Conservation (phyloP, 1,140 invertebrate species). For the Linepithema humile region DNA sequence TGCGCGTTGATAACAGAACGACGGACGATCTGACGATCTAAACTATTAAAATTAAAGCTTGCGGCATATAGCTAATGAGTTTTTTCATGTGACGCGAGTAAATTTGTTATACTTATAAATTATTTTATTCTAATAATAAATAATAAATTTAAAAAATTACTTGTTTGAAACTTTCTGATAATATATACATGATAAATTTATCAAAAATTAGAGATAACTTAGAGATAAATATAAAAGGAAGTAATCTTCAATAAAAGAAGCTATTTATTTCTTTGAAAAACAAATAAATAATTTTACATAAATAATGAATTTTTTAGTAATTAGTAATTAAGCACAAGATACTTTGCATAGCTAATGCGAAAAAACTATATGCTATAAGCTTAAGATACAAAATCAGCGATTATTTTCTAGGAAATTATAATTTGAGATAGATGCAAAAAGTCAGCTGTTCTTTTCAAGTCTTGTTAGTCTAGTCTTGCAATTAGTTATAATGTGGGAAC, state of each 20-base stretch:
- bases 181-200: too few species aligned
- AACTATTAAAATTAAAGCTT: neutral
- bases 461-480: too few species aligned
- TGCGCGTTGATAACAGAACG: conserved; percentile 3
- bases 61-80: neutral
- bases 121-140: too few species aligned
- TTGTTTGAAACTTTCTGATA: too few species aligned
- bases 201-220: too few species aligned
- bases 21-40: neutral
- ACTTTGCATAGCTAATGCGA: neutral
- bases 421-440: neutral
- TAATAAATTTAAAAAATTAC: too few species aligned
- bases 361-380: neutral
- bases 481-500: too few species aligned
- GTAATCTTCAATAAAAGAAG: too few species aligned
- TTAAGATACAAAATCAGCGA: neutral
- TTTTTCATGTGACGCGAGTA: neutral
- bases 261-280: too few species aligned
- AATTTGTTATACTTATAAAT: too few species aligned
- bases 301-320: neutral
- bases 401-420: neutral
- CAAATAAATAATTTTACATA: neutral
- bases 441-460: too few species aligned
- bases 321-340: neutral
- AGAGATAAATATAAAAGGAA: too few species aligned